These are phyloP conservation scores for Pseudococcus longispinus DNA, from an alignment of 2,888 invertebrate species.

Conservation along the genomic window DNA sequence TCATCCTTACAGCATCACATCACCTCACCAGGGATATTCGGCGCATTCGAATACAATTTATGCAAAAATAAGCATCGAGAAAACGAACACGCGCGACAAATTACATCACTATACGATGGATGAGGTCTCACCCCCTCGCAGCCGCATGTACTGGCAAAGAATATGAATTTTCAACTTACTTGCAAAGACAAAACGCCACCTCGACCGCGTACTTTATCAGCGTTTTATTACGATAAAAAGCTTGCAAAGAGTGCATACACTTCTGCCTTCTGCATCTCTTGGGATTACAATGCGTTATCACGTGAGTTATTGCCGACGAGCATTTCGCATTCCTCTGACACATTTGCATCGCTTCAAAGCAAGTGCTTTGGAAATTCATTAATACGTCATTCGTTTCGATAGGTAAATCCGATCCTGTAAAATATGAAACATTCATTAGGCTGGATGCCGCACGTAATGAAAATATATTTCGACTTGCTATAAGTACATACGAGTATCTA, in stretches of 20 bases:
- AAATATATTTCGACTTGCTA: background rate
- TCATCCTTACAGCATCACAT: background rate
- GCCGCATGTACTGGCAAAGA: background rate
- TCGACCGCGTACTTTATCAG: constrained; percentile 81
- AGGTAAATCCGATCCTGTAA: constrained; percentile 59
- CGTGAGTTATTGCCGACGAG: constrained; percentile 79
- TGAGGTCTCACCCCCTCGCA: too few relatives aligned
- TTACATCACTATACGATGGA: background rate
- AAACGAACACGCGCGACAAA: background rate
- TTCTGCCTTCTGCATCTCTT: constrained; percentile 81
- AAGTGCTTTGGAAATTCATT: constrained; percentile 80
- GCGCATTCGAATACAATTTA: background rate
- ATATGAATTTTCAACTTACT: constrained; percentile 69
- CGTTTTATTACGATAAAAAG: constrained; percentile 80
- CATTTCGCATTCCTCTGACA: constrained; percentile 85
- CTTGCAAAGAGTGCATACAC: constrained; percentile 85
- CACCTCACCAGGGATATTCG: background rate
- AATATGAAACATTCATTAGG: background rate
- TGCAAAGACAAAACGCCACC: constrained; percentile 92
- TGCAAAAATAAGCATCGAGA: background rate
- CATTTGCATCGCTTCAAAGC: constrained; percentile 82
- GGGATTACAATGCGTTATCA: constrained; percentile 80
- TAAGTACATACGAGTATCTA: too few relatives aligned
- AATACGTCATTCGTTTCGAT: constrained; percentile 69
- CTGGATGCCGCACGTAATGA: background rate